A percentile compares a stretch with the other conserved stretches of the same genome.
Conservation (phyloP, 1,140 invertebrate species). For the Acyrthosiphon pisum region DNA sequence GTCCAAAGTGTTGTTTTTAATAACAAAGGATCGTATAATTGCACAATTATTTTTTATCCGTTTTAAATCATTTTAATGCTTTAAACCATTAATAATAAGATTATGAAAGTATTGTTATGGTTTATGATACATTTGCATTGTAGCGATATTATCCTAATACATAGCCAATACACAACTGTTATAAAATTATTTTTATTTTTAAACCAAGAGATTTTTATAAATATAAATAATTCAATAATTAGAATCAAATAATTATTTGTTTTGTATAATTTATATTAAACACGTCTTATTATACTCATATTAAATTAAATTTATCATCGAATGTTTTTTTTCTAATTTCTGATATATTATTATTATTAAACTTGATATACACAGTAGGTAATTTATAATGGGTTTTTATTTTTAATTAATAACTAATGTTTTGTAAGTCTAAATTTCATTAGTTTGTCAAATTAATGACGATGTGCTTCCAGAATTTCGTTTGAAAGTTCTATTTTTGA, state of each 20-base stretch:
- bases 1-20: not conserved
- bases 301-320: not conserved
- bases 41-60: not conserved
- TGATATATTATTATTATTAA: too few relatives aligned
- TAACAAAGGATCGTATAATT: not conserved
- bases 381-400: not conserved
- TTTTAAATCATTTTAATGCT: not conserved
- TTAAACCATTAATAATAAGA: not conserved
- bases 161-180: not conserved
- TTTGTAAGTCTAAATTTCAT: not conserved
- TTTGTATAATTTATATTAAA: not conserved
- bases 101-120: not conserved
- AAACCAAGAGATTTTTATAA: not conserved
- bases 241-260: not conserved
- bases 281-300: too few relatives aligned
- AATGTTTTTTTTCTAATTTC: too few relatives aligned
- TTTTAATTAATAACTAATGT: not conserved
- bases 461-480: not conserved
- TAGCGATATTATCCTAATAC: not conserved
- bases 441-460: not conserved
- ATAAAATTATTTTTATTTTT: not conserved
- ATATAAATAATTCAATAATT: not conserved
- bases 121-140: not conserved
- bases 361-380: not conserved
- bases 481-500: not conserved